Evolutionary conservation across 1,140 invertebrate genomes (phyloP), one percentile per base, ranked within the genome.

Genomic region (Drosophila hydei): DNA sequence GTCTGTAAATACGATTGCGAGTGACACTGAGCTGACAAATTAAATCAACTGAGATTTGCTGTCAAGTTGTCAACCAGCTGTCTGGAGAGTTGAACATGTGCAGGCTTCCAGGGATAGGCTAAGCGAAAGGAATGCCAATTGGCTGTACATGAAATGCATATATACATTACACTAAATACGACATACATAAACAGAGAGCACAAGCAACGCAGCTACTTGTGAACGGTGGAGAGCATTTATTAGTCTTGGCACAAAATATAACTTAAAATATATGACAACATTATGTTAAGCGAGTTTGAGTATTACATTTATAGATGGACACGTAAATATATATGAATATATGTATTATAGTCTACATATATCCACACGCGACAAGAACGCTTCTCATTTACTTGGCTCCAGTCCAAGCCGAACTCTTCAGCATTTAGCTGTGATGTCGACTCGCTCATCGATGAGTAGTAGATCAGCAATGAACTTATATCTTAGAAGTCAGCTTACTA

Each of bases 21-120:
- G 73, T 80, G 77, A 72, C 83, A 87, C 75, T 87, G 81, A 77
- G 70, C 77, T 64, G 74, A 71, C 59, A 81, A 85, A 87, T 85
- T 75, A 87, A 80, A 77, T 75, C 67, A 71, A 52, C 77, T 48
- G 64, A 75, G 77, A 85, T 87, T 87, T 87, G 74, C 75, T 77
- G 58, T 63, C 81, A 74, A 74, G 69, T 67, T 84, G 79, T 59
- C 72, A 50, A 1, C 33, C 55, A 51, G 50, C 56, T 63, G 60
- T 47, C 36, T 42, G 23, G 21, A 27, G 30, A 54, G 7, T 42
- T 8, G 16, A 42, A 42, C 3, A 42, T 16, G 38, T 42, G 14
- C 0, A 8, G 16, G 38, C 14, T 16, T 42, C 2, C 9, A 16
- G 14, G 30, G 8, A 16, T 7, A 19, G 30, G 9, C 30, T 11